Conservation (phyloP, 2,113 vertebrate species). For the Onychostoma macrolepis region DNA sequence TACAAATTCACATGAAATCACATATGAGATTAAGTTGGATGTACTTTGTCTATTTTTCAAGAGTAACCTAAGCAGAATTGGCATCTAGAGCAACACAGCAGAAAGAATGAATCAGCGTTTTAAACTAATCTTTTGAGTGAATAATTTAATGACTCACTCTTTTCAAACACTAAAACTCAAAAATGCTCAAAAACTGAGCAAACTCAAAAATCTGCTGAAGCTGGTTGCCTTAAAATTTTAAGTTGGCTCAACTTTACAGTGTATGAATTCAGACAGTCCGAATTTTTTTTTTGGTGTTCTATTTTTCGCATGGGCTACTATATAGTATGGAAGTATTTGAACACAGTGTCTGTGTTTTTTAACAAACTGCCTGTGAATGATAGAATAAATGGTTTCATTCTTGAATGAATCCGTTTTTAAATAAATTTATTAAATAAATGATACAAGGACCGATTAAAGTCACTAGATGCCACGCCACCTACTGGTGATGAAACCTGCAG, state of each 20-base stretch:
- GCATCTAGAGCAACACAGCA: not conserved
- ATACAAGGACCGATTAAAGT: not conserved
- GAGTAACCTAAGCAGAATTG: not conserved
- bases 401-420: not conserved
- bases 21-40: not conserved
- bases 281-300: no score
- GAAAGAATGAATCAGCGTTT: not conserved
- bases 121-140: not conserved
- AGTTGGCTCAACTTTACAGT: no score
- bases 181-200: no score
- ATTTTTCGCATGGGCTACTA: not conserved
- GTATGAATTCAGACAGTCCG: not conserved
- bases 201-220: no score
- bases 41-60: not conserved
- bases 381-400: not conserved
- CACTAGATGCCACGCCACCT: not conserved
- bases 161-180: no score
- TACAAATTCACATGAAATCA: not conserved
- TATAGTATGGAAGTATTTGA: not conserved
- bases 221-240: no score
- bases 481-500: not conserved
- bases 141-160: not conserved
- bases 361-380: not conserved
- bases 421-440: not conserved
- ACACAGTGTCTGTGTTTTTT: not conserved